phyloP scores from a whole-genome alignment of 2,113 vertebrate genomes.

The Cyanoderma ruficeps region DNA sequence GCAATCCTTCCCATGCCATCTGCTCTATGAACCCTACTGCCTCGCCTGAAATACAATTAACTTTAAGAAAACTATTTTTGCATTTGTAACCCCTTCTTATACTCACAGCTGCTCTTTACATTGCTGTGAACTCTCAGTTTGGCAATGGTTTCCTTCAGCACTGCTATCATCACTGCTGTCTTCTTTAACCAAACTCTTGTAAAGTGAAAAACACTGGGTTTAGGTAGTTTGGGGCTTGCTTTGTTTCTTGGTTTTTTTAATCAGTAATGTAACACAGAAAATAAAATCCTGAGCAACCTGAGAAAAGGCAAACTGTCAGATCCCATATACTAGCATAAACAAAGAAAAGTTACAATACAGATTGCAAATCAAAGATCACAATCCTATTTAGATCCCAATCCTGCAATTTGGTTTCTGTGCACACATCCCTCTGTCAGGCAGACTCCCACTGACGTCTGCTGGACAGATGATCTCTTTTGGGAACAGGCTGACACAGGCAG shows the following conservation, averaged over 20 bases:
- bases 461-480: constrained; percentile 20
- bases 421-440: not conserved
- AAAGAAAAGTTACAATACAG: not conserved
- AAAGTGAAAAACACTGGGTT: not conserved
- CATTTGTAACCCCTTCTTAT: not conserved
- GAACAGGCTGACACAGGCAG: constrained; percentile 1
- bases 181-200: not conserved
- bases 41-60: not conserved
- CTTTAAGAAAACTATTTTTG: not conserved
- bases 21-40: constrained; percentile 17
- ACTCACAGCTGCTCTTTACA: not conserved
- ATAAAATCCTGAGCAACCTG: not conserved
- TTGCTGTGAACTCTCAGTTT: not conserved
- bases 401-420: not conserved
- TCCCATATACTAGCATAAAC: not conserved
- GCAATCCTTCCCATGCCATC: constrained; percentile 48
- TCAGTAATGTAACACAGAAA: not conserved
- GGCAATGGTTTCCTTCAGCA: not conserved
- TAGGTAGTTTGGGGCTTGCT: not conserved
- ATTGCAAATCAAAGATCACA: not conserved
- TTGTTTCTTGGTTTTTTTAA: not conserved
- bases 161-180: not conserved
- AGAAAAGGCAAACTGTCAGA: not conserved
- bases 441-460: not conserved
- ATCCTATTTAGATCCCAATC: not conserved